Conservation (phyloP, 53 echinoderm and acorn worm species). For the Paelopatides confundens region DNA sequence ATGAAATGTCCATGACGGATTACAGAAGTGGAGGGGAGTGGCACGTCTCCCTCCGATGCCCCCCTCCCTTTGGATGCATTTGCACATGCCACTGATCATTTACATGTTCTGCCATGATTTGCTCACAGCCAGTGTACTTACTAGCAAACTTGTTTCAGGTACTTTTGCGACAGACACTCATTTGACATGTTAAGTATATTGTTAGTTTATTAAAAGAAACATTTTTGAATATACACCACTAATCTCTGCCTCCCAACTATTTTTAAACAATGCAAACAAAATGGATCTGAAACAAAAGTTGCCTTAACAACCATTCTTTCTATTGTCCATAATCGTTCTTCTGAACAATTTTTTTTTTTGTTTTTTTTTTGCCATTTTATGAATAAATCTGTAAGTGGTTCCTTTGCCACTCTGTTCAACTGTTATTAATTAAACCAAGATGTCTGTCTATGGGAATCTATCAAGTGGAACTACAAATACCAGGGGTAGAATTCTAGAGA, state of each 20-base stretch:
- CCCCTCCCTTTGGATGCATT: too few relatives aligned
- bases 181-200: too few relatives aligned
- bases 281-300: not conserved
- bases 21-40: too few relatives aligned
- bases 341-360: too few relatives aligned
- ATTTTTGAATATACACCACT: too few relatives aligned
- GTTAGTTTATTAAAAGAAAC: too few relatives aligned
- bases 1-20: too few relatives aligned
- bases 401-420: not conserved
- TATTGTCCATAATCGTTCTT: not conserved
- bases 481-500: not conserved
- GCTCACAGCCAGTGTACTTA: not conserved
- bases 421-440: too few relatives aligned
- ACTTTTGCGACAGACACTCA: not conserved
- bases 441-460: not conserved
- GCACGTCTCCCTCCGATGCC: too few relatives aligned
- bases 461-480: slow-evolving; percentile 18
- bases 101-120: not conserved
- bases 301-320: not conserved
- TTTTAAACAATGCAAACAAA: too few relatives aligned
- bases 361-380: not conserved
- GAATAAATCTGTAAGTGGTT: not conserved
- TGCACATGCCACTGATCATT: not conserved
- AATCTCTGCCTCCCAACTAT: too few relatives aligned
- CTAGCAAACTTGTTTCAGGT: not conserved